Base-by-base conservation (phyloP, 2,888 invertebrate genomes). In the Trisateles emortualis region DNA sequence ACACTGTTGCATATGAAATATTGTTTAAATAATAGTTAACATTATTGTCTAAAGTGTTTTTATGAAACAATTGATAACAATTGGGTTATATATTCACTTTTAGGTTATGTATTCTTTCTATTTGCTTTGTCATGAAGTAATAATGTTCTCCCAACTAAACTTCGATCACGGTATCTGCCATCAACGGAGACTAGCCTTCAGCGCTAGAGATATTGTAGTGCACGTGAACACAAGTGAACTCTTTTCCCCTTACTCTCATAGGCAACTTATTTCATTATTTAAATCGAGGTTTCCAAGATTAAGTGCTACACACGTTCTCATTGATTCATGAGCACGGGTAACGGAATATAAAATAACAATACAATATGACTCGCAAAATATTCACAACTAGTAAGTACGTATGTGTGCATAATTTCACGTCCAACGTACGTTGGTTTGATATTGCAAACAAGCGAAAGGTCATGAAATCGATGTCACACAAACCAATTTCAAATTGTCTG, bases 381-480 rank as follows among this genome's bases (percentile, higher is more conserved):
- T n/a, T n/a, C n/a, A n/a, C n/a, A n/a, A n/a, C n/a, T n/a, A 29
- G 10, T 9, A 29, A 10, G 6, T 14, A 33, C 9, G 14, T 33
- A 14, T 1, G 8, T 33, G 3, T 11, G 13, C 13, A 14, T 33
- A 14, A 33, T 6, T 16, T 9, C 33, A 36, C 36, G 36, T 13
- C 14, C 4, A 35, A 11, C 32, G 36, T 38, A 35, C 43, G 59
- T 3, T 22, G 43, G 35, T 48, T 46, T 35, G 43, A 52, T 54
- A 32, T 58, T 64, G 69, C 51, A 57, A 67, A 70, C 45, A 48
- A 45, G 49, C 52, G 40, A 63, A 72, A 73, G 72, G 68, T 68
- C 72, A 68, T 59, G 58, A 51, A 70, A 63, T 60, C 59, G 59
- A 65, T 71, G 65, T 68, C 68, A 67, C 38, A 54, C 54, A 57